phyloP scores from a whole-genome alignment of 2,888 invertebrate genomes.

The Drosophila mettleri region DNA sequence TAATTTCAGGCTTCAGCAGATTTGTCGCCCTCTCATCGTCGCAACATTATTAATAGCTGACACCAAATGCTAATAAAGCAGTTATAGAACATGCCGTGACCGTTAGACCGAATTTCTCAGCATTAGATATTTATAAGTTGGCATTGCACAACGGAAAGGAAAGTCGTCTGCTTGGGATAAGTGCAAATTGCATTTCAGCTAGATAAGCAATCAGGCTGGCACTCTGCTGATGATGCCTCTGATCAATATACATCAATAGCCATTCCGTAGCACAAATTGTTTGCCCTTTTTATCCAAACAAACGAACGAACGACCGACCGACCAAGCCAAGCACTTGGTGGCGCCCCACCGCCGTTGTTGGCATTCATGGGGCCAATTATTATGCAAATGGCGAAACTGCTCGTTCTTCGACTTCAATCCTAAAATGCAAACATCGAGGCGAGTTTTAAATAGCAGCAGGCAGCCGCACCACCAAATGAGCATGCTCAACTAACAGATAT shows the following conservation, averaged over 20 bases:
- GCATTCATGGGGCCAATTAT: slow-evolving; percentile 72
- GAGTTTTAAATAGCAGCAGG: slow-evolving; percentile 55
- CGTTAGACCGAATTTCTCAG: not conserved
- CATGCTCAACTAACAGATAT: slow-evolving; percentile 7
- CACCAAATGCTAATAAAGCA: slow-evolving; percentile 18
- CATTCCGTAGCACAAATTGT: slow-evolving; percentile 41
- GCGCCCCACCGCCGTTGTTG: slow-evolving; percentile 7
- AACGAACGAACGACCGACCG: slow-evolving; percentile 2
- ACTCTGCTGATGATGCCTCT: slow-evolving; percentile 44
- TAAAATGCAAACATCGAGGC: slow-evolving; percentile 57
- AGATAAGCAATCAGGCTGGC: slow-evolving; percentile 36
- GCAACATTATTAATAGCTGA: slow-evolving; percentile 42
- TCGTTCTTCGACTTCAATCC: slow-evolving; percentile 43
- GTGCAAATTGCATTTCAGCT: slow-evolving; percentile 36
- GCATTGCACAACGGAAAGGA: not conserved
- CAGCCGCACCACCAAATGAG: not conserved
- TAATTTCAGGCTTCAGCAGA: slow-evolving; percentile 55
- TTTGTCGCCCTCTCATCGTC: slow-evolving; percentile 42
- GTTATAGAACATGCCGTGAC: not conserved
- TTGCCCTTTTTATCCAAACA: slow-evolving; percentile 35
- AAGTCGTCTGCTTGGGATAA: slow-evolving; percentile 6
- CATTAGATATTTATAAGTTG: not conserved
- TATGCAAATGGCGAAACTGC: slow-evolving; percentile 76
- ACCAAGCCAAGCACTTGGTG: not conserved
- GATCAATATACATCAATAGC: slow-evolving; percentile 54